Evolutionary conservation across 2,888 invertebrate species (phyloP).

Genomic region (Diaperis boleti): DNA sequence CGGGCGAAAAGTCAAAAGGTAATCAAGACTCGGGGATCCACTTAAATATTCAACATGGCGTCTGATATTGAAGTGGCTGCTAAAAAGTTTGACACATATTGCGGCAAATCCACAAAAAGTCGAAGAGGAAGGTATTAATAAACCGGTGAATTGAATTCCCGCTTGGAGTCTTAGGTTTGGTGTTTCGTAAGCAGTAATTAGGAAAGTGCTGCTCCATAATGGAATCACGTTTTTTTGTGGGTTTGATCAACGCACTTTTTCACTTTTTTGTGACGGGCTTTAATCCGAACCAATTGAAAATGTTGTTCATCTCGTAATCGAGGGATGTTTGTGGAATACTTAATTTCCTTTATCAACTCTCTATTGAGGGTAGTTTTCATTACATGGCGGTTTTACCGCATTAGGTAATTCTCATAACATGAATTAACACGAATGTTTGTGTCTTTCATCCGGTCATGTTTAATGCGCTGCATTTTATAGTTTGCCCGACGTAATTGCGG

Average conservation of each 20-base stretch:
- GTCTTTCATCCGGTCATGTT: neutral
- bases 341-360: neutral
- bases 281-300: conserved; percentile 4
- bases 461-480: neutral
- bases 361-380: neutral
- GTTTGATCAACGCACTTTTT: neutral
- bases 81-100: neutral
- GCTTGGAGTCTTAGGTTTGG: neutral
- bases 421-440: neutral
- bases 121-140: neutral
- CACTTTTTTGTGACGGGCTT: neutral
- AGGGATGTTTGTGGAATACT: neutral
- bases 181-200: neutral
- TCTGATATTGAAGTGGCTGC: neutral
- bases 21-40: conserved; percentile 13
- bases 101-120: neutral
- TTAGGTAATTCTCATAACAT: neutral
- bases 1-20: conserved; percentile 24
- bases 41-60: conserved; percentile 23
- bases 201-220: conserved; percentile 1
- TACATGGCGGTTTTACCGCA: neutral
- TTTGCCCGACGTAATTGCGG: neutral
- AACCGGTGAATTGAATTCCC: too few relatives aligned
- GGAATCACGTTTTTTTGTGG: conserved; percentile 4
- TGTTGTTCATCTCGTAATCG: conserved; percentile 6